Evolutionary conservation across 2,888 invertebrate species (phyloP), one percentile per base, ranked within the genome.

Genomic region (Listrodromus nycthemerus): DNA sequence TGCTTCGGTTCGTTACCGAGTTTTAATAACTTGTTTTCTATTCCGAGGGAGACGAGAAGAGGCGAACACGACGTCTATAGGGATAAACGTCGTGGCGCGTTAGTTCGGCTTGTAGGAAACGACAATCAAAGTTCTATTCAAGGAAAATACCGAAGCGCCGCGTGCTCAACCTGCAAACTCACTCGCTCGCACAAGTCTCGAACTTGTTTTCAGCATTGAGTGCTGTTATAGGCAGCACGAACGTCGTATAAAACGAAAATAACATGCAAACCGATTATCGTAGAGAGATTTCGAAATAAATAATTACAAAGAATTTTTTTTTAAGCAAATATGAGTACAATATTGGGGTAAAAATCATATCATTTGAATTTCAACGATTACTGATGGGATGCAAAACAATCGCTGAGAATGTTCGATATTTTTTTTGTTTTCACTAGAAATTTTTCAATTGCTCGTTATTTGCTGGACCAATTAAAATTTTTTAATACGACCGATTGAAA

Each of bases 101-200:
- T 21, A 21, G 55, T 1, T 19, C n/a, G 48, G 63, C 13, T 3
- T 30, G 73, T 63, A 48, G 58, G 24, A 58, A 58, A 74, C 73
- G 73, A 74, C 73, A 74, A 74, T 74, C 73, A 74, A 74, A 74
- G 61, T 74, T 74, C 30, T 48, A 27, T 61, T 27, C 27, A 63
- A 30, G 63, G 73, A 74, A 71, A 63, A 74, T 74, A 30, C 48
- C 19, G 48, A 45, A 63, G 30, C 48, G 61, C 16, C 24, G 41
- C 71, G 58, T 24, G 58, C 58, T 71, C 10, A 24, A 69, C 69
- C 52, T 41, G 50, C 63, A 48, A 74, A 74, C 71, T 73, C 71
- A 73, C 71, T 61, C 7, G 24, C 45, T 30, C 61, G 61, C 19
- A 48, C 30, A 33, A 74, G 63, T 74, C 61, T 74, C 58, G 48